Evolutionary conservation across 2,797 vertebrate species (phyloP).

Genomic region (Morelia viridis): DNA sequence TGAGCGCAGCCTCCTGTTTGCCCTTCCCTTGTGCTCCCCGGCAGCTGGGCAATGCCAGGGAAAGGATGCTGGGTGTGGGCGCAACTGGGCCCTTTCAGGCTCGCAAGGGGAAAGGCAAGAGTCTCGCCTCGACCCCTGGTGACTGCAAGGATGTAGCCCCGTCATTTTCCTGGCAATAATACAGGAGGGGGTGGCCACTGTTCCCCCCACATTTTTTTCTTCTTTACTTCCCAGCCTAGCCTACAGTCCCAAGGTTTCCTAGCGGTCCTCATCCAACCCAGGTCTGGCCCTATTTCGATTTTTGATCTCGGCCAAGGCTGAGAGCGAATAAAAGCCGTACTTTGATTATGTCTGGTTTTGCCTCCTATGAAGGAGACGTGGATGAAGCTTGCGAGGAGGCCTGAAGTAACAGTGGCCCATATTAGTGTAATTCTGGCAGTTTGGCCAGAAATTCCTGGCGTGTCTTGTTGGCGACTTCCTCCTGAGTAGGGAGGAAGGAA

Average conservation of each 20-base stretch:
- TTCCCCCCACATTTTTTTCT: background rate
- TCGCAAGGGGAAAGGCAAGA: background rate
- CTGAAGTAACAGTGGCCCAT: too few relatives aligned
- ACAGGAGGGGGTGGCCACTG: too few relatives aligned
- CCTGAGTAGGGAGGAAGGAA: background rate
- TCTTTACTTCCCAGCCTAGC: background rate
- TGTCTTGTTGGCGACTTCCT: background rate
- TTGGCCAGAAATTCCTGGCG: background rate
- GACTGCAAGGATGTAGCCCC: too few relatives aligned
- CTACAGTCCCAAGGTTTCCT: background rate
- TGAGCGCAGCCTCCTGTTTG: background rate
- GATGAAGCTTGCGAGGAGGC: background rate
- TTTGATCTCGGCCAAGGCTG: background rate
- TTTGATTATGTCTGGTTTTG: background rate
- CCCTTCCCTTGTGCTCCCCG: rapidly evolving
- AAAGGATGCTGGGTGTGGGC: background rate
- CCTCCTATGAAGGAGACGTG: background rate
- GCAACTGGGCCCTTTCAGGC: background rate
- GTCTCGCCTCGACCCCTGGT: too few relatives aligned
- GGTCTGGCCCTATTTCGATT: background rate
- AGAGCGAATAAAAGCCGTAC: background rate
- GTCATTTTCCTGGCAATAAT: too few relatives aligned
- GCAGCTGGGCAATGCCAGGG: background rate
- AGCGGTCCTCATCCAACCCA: too few relatives aligned
- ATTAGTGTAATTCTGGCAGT: background rate